Evolutionary conservation across 2,797 vertebrate species (phyloP).

Genomic region (Danio tinwini): DNA sequence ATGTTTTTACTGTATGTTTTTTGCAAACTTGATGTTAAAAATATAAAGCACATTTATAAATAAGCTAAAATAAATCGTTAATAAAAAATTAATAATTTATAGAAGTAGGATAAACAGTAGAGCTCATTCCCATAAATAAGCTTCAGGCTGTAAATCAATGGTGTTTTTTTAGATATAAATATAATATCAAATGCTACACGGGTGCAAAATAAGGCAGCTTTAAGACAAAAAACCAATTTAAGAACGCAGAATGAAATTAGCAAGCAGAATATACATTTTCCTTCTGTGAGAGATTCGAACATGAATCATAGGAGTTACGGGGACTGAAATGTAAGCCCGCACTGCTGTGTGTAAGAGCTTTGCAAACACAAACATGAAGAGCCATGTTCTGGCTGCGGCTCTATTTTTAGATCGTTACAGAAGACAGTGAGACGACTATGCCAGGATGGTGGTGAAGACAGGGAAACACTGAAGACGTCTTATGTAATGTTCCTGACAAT

Average conservation of each 20-base stretch:
- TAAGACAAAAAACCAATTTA: not conserved
- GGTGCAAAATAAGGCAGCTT: too few species aligned
- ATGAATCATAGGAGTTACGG: not conserved
- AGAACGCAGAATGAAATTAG: not conserved
- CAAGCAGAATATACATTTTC: too few species aligned
- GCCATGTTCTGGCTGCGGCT: slow-evolving; percentile 34
- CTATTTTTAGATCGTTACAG: slow-evolving; percentile 62
- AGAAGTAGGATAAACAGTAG: not conserved
- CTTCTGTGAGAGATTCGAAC: not conserved
- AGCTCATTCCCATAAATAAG: not conserved
- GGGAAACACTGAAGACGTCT: not conserved
- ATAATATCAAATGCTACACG: not conserved
- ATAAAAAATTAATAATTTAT: too few species aligned
- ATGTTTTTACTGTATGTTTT: too few species aligned
- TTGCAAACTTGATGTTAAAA: too few species aligned
- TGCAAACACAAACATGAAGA: slow-evolving; percentile 21
- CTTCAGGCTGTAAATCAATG: not conserved
- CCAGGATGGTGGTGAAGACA: slow-evolving; percentile 19
- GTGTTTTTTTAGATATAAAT: not conserved
- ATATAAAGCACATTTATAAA: too few species aligned
- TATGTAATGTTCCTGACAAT: not conserved
- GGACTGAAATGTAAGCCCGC: slow-evolving; percentile 8
- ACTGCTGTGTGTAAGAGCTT: slow-evolving; percentile 43
- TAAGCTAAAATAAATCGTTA: too few species aligned
- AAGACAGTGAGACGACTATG: slow-evolving; percentile 53